Conservation (phyloP, 1,140 invertebrate genomes). For the Odontomachus brunneus region DNA sequence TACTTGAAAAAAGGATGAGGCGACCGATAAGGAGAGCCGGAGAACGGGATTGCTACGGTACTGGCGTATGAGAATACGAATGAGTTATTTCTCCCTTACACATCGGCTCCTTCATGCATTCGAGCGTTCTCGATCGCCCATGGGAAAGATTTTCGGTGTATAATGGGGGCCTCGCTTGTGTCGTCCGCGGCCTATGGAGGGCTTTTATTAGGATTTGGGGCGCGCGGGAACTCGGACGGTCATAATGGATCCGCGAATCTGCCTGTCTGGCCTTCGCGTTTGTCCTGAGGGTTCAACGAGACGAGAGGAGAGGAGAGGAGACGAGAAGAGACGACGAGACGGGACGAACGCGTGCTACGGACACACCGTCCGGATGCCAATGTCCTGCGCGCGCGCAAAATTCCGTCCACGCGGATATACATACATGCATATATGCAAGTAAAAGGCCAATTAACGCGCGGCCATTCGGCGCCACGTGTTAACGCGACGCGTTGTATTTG, state of each 20-base stretch:
- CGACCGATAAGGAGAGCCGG: constrained; percentile 14
- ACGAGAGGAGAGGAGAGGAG: constrained; percentile 10
- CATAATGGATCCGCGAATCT: constrained; percentile 71
- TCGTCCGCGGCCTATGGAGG: constrained; percentile 51
- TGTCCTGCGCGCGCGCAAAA: constrained; percentile 1
- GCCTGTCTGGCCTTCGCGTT: constrained; percentile 66
- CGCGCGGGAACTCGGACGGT: constrained; percentile 60
- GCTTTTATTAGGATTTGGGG: constrained; percentile 74
- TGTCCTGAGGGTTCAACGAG: constrained; percentile 64
- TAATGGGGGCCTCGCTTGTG: constrained; percentile 63
- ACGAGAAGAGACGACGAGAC: too few species aligned
- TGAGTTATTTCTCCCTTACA: constrained; percentile 59
- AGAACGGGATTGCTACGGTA: constrained; percentile 63
- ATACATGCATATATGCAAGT: constrained; percentile 16
- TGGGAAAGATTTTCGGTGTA: constrained; percentile 75
- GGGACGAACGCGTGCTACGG: too few species aligned
- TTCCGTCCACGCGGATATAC: constrained; percentile 14
- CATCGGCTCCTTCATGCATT: constrained; percentile 54
- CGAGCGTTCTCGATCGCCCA: constrained; percentile 66
- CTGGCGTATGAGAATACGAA: constrained; percentile 70
- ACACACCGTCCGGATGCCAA: constrained; percentile 9
- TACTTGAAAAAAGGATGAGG: constrained; percentile 51
- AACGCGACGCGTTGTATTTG: constrained; percentile 14
- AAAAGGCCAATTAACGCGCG: constrained; percentile 35
- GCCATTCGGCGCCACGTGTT: constrained; percentile 23